A percentile compares a stretch with the other conserved stretches of the same genome.
These are phyloP conservation scores for Trichopria drosophilae DNA, from an alignment of 2,888 invertebrate genomes.

Conservation along the genomic window DNA sequence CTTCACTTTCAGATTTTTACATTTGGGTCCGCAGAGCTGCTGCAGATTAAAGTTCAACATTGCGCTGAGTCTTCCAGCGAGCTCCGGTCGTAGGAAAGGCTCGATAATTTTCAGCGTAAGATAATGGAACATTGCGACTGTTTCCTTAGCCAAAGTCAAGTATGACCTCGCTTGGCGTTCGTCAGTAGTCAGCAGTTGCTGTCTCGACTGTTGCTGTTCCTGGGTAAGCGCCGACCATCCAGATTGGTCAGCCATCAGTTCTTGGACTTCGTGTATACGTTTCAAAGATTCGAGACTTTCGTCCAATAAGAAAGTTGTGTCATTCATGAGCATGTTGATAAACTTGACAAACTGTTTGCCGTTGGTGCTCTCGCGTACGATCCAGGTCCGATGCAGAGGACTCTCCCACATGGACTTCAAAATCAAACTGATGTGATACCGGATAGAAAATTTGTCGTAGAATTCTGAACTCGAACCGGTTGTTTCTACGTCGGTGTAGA, in stretches of 20 bases:
- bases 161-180: conserved; percentile 89
- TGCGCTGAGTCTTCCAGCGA: conserved; percentile 91
- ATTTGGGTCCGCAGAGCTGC: conserved; percentile 94
- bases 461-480: conserved; percentile 98
- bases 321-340: conserved; percentile 97
- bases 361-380: conserved; percentile 87
- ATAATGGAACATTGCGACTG: conserved; percentile 98
- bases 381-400: conserved; percentile 80
- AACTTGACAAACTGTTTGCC: conserved; percentile 95
- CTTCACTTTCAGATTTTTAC: conserved; percentile 89
- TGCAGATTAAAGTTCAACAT: conserved; percentile 98
- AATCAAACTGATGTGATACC: conserved; percentile 97
- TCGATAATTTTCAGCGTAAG: conserved; percentile 92
- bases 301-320: conserved; percentile 94
- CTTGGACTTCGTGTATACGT: conserved; percentile 86
- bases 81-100: conserved; percentile 90
- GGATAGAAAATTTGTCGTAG: conserved; percentile 98
- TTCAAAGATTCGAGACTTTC: conserved; percentile 92
- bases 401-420: conserved; percentile 95
- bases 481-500: conserved; percentile 97
- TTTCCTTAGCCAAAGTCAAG: conserved; percentile 88
- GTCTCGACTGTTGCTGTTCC: conserved; percentile 74
- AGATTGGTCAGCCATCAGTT: conserved; percentile 71
- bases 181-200: conserved; percentile 79
- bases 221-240: conserved; percentile 70